Evolutionary conservation across 64 coral and sea anemone genomes (phyloP), one percentile per base, ranked within the genome.

Genomic region (Pocillopora verrucosa): DNA sequence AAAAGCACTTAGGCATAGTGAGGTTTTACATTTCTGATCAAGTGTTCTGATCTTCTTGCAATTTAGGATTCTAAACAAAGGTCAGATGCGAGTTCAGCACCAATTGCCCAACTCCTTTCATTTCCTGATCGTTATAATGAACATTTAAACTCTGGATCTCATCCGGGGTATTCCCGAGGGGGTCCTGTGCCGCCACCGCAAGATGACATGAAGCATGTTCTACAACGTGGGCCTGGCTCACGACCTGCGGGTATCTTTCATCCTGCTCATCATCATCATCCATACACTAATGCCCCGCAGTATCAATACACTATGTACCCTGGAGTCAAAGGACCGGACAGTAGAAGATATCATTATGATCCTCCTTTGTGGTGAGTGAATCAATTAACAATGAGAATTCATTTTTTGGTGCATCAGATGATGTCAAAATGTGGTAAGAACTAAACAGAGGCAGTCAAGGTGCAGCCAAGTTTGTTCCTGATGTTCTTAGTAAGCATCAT

Each of bases 41-140:
- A 51, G 61, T 65, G 61, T 11, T 59, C 38, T 73, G 26, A 36
- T 78, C 16, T 75, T 78, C 10, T 80, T 35, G 9, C 24, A 14
- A 9, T 5, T 5, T 72, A 96, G 92, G 92, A 97, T 83, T 83
- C 92, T 68, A 97, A 97, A 88, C 73, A 83, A 76, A 85, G 91
- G 22, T 81, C 95, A 34, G 89, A 90, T 88, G 87, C 95, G 17
- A 94, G 88, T 65, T 84, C 87, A 38, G 95, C 95, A 37, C 95
- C 95, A 61, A 93, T 97, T 77, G 95, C 95, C 34, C 95, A 91
- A 65, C 76, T 97, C n/a, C 61, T 97, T 41, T 88, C 83, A 45
- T 97, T 97, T 68, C 85, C 82, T 13, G 76, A 97, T 60, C 91
- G 88, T 51, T 89, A 94, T 83, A 89, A 75, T 89, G 79, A 94